These are phyloP conservation scores for Microchrysa polita DNA, from an alignment of 2,888 invertebrate species.

Conservation along the genomic window DNA sequence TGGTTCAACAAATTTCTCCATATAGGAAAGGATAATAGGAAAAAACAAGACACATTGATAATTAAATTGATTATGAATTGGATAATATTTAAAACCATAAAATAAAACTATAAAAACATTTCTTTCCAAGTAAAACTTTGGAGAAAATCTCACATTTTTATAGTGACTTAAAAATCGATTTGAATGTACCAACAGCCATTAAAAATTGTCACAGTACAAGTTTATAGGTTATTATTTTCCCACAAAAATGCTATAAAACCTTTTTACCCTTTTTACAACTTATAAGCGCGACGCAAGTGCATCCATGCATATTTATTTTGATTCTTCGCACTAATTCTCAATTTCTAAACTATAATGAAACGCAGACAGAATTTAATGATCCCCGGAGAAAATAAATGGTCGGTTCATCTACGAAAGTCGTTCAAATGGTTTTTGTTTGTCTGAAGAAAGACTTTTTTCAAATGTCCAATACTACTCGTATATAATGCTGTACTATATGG, in stretches of 20 bases:
- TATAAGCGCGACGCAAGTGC: neutral
- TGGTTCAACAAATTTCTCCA: too few species aligned
- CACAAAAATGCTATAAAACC: slow-evolving; percentile 39
- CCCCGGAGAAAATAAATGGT: slow-evolving; percentile 12
- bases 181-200: slow-evolving; percentile 6
- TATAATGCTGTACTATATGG: neutral
- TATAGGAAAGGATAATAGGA: too few species aligned
- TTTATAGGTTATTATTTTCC: slow-evolving; percentile 38
- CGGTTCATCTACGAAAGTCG: neutral
- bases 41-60: too few species aligned
- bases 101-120: too few species aligned
- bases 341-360: slow-evolving; percentile 1
- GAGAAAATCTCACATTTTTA: slow-evolving; percentile 17
- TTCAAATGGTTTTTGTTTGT: neutral
- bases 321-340: neutral
- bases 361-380: slow-evolving; percentile 11
- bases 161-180: slow-evolving; percentile 24
- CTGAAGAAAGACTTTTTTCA: slow-evolving; percentile 1
- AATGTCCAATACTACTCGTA: neutral
- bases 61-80: too few species aligned
- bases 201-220: neutral
- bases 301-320: too few species aligned
- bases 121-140: neutral
- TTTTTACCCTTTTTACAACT: neutral
- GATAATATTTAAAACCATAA: too few species aligned